Percentiles rank a stretch among this genome's conserved stretches.
These are phyloP conservation scores for Pinctada fucata DNA, from an alignment of 2,888 invertebrate genomes.

Conservation along the genomic window DNA sequence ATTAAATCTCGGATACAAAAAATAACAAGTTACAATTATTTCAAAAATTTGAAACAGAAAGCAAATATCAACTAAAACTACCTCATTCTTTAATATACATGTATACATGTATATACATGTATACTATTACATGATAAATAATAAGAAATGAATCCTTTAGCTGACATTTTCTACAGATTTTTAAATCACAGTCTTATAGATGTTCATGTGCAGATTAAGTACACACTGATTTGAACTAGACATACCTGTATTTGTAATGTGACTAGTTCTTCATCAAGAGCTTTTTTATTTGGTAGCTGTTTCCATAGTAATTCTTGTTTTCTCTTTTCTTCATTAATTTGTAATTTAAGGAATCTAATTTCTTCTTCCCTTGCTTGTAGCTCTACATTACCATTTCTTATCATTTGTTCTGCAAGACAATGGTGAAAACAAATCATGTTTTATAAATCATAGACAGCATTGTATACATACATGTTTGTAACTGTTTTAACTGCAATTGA, in stretches of 20 bases:
- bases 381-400: constrained; percentile 75
- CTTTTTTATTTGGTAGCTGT: constrained; percentile 70
- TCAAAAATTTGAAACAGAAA: not conserved
- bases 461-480: too few species aligned
- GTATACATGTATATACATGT: too few species aligned
- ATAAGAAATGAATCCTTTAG: too few species aligned
- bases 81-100: too few species aligned
- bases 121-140: too few species aligned
- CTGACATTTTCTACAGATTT: too few species aligned
- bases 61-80: too few species aligned
- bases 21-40: not conserved
- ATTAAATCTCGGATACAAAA: not conserved
- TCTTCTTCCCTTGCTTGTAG: constrained; percentile 75
- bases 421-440: not conserved
- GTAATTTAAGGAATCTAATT: constrained; percentile 74
- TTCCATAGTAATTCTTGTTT: constrained; percentile 68
- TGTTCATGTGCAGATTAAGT: too few species aligned
- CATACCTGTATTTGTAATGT: constrained; percentile 75
- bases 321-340: constrained; percentile 72
- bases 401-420: constrained; percentile 71
- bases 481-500: too few species aligned
- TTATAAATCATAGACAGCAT: too few species aligned
- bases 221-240: not conserved
- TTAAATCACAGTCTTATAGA: too few species aligned
- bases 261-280: constrained; percentile 72